Base-by-base conservation (phyloP, 2,113 vertebrate genomes). In the Monarcha castaneiventris region DNA sequence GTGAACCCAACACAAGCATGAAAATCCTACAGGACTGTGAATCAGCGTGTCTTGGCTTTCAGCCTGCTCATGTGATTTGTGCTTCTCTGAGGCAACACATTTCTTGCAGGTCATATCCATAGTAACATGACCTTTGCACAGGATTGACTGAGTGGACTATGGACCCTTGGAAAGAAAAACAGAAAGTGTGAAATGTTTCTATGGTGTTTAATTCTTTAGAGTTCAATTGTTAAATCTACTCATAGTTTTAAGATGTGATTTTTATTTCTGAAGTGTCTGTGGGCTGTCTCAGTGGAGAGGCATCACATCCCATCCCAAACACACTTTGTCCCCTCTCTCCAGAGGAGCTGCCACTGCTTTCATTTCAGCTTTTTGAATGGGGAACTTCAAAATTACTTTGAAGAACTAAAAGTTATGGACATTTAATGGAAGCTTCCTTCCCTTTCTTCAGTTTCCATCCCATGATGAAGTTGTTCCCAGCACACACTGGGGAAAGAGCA, bases 41-140 rank as follows among this genome's bases (percentile, higher is more conserved):
- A 96, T 95, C 86, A 89, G 84, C 84, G 64, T 48, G 73, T 37
- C 94, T 92, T 95, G 93, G 89, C 96, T 88, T 84, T 58, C 32
- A 82, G 94, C 96, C 94, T 87, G 87, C 41, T 92, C 89, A 88
- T 69, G 78, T 93, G 95, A 92, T 89, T 68, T 72, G 91, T 55
- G 39, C 92, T 84, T 90, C 94, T 93, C 75, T 92, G 90, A 87
- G 66, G 86, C 90, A 92, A 82, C 86, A 84, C 93, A 90, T 78
- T 64, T 87, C 96, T 95, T 93, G 83, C 73, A 56, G 93, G 96
- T 95, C 97, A 96, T 94, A 80, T 93, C 91, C 89, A 75, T 91
- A 95, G 93, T 96, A 95, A 96, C 91, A 84, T 90, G 95, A 97
- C 97, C 97, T 97, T 97, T 97, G 97, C 96, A 96, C 97, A 97